These are phyloP conservation scores for Petrosia ficiformis DNA, from an alignment of 37 sponge, comb jelly and placozoan species.

Conservation along the genomic window DNA sequence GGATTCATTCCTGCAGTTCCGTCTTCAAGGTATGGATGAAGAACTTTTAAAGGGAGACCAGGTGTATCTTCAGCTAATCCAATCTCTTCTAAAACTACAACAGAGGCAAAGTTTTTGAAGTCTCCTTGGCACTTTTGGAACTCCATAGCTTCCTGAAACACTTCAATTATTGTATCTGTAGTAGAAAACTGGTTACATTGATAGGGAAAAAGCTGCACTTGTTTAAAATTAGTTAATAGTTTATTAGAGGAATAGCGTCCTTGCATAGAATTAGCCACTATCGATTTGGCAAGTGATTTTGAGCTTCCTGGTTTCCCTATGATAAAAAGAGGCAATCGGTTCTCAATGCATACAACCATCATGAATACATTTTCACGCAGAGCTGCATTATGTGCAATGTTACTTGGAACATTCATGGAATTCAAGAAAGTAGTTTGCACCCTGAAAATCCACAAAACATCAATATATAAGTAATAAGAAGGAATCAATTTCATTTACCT, in stretches of 20 bases:
- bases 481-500: slow-evolving; percentile 28
- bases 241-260: not conserved
- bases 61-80: too few species aligned
- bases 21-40: slow-evolving; percentile 71
- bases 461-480: not conserved
- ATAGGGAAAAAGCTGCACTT: slow-evolving; percentile 56
- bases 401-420: slow-evolving; percentile 37
- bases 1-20: slow-evolving; percentile 37
- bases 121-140: slow-evolving; percentile 20
- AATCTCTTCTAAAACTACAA: too few species aligned
- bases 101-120: slow-evolving; percentile 21
- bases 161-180: slow-evolving; percentile 37
- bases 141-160: slow-evolving; percentile 18
- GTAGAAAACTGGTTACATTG: slow-evolving; percentile 55
- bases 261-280: too few species aligned
- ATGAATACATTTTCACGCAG: slow-evolving; percentile 97
- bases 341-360: slow-evolving; percentile 96
- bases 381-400: slow-evolving; percentile 90
- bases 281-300: slow-evolving; percentile 89
- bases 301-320: too few species aligned
- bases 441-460: not conserved
- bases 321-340: slow-evolving; percentile 93
- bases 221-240: slow-evolving; percentile 34
- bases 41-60: slow-evolving; percentile 70
- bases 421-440: slow-evolving; percentile 43